Base-by-base conservation (phyloP, 2,888 invertebrate genomes). In the Drosophila meridionalis region DNA sequence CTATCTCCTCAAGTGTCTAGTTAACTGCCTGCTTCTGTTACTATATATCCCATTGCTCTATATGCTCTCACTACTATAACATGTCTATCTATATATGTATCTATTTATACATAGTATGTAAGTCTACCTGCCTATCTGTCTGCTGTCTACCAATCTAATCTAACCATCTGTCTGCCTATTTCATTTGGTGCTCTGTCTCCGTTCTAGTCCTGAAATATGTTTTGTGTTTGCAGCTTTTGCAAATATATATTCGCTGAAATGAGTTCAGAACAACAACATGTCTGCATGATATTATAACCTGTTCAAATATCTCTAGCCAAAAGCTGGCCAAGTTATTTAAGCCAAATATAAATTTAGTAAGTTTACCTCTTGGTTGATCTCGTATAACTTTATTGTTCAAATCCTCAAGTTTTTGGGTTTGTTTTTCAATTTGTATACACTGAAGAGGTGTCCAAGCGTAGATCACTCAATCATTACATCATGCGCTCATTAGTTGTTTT, bases 381-480 rank as follows among this genome's bases (percentile, higher is more conserved):
- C 11, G n/a, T 11, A 4, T 40, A 45, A 43, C 42, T 50, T 28
- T 42, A 11, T 65, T n/a, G 65, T 32, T n/a, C 5, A n/a, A 3
- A 8, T 30, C 4, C 4, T n/a, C 8, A 4, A 28, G 8, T 6
- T 3, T 6, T 26, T 7, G 20, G 20, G 20, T 20, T 20, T 20
- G 20, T 20, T 20, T 20, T 20, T 20, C 20, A 34, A 9, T 26
- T 45, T 26, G 26, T 5, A 4, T 3, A 32, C 36, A 36, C 36
- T 34, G n/a, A 56, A 56, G 40, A 40, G 30, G 40, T 57, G 5
- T 9, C 45, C 11, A 12, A 9, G 14, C 26, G 26, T 12, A 0
- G 32, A 20, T 30, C 32, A 12, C 26, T 34, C 42, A 4, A 43
- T 30, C 28, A 76, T 73, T 73, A 76, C 77, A 76, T 73, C 76